Percentiles rank a stretch among this genome's conserved stretches.
Evolutionary conservation across 2,888 invertebrate genomes (phyloP).

Genomic region (Eueremaeus valkanovi): DNA sequence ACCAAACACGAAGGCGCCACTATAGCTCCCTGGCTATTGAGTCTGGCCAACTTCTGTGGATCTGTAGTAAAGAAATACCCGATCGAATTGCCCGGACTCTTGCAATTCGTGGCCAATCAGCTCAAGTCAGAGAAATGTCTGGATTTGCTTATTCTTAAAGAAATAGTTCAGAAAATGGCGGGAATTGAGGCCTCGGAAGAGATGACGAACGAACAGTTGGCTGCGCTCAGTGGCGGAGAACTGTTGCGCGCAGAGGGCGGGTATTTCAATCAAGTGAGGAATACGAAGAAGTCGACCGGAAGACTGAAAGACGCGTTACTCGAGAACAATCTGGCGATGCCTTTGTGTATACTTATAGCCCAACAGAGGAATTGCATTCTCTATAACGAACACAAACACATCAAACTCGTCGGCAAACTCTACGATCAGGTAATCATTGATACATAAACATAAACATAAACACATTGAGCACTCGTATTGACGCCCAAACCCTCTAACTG

Average conservation of each 20-base stretch:
- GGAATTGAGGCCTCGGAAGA: slow-evolving; percentile 96
- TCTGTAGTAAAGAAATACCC: slow-evolving; percentile 95
- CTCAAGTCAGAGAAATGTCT: slow-evolving; percentile 92
- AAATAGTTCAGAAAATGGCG: slow-evolving; percentile 98
- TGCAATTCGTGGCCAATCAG: slow-evolving; percentile 96
- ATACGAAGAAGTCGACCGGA: slow-evolving; percentile 90
- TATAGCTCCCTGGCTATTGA: slow-evolving; percentile 73
- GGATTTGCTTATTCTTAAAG: slow-evolving; percentile 76
- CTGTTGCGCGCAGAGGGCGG: slow-evolving; percentile 93
- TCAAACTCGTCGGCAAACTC: slow-evolving; percentile 71
- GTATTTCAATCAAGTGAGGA: slow-evolving; percentile 92
- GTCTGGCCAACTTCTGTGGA: slow-evolving; percentile 87
- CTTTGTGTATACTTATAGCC: slow-evolving; percentile 87
- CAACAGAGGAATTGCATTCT: slow-evolving; percentile 96
- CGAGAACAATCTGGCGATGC: slow-evolving; percentile 86
- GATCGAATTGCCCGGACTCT: slow-evolving; percentile 86
- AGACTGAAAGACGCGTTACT: slow-evolving; percentile 91
- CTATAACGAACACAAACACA: slow-evolving; percentile 62
- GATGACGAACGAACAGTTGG: slow-evolving; percentile 90
- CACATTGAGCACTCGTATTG: slow-evolving; percentile 57
- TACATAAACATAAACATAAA: slow-evolving; percentile 90
- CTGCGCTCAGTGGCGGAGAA: slow-evolving; percentile 96
- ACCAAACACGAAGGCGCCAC: slow-evolving; percentile 85
- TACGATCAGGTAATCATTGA: slow-evolving; percentile 89
- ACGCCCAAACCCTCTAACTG: background rate